These are phyloP conservation scores for Scytalopus superciliaris DNA, from an alignment of 2,113 vertebrate genomes.

Conservation along the genomic window DNA sequence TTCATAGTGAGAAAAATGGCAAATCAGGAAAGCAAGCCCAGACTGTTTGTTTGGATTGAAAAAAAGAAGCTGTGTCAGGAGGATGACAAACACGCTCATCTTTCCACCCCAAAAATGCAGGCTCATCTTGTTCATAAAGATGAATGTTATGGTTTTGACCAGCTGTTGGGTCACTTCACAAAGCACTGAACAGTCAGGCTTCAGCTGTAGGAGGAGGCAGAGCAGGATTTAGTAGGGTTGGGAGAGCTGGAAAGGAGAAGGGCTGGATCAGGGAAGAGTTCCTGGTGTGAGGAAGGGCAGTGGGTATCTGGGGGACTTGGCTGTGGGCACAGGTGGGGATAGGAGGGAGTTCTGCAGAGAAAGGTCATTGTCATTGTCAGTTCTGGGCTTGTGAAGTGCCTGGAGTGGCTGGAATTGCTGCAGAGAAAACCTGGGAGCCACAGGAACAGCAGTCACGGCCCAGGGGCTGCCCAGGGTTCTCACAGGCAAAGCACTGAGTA, in stretches of 20 bases:
- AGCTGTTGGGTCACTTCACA: background rate
- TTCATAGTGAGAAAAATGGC: background rate
- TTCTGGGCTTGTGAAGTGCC: background rate
- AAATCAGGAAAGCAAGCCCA: background rate
- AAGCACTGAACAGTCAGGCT: background rate
- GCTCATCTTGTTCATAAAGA: background rate
- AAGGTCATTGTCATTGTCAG: background rate
- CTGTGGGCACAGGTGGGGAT: background rate
- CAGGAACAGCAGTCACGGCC: background rate
- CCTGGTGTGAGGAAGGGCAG: background rate
- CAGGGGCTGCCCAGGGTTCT: background rate
- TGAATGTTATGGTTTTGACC: background rate
- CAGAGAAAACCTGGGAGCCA: background rate
- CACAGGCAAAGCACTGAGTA: background rate
- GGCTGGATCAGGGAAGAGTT: background rate
- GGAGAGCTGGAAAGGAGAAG: background rate
- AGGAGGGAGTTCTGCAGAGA: background rate
- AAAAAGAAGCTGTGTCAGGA: background rate
- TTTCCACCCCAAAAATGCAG: background rate
- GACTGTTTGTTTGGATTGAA: background rate
- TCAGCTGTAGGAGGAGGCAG: background rate
- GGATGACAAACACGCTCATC: background rate
- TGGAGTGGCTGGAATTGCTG: rapidly evolving
- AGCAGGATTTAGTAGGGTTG: background rate
- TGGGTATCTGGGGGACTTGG: background rate